These are phyloP conservation scores for Spodoptera picta DNA, from an alignment of 2,888 invertebrate genomes.

Conservation along the genomic window DNA sequence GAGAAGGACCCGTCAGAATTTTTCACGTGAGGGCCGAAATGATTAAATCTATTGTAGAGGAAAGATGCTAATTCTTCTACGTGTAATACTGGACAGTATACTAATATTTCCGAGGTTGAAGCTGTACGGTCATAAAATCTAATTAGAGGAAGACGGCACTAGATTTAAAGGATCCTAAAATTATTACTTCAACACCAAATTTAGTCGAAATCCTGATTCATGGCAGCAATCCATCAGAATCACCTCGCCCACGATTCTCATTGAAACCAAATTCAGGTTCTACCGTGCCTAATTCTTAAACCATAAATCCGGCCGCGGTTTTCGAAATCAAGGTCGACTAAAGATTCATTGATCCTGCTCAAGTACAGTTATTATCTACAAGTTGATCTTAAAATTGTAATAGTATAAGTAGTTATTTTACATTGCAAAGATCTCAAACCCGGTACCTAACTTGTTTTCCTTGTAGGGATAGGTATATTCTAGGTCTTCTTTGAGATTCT, in stretches of 20 bases:
- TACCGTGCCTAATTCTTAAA: conserved; percentile 25
- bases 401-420: conserved; percentile 46
- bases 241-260: conserved; percentile 17
- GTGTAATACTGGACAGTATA: too few species aligned
- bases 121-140: too few species aligned
- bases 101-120: too few species aligned
- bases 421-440: conserved; percentile 46
- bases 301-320: conserved; percentile 22
- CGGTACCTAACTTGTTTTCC: conserved; percentile 44
- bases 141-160: too few species aligned
- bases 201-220: not conserved
- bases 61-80: too few species aligned
- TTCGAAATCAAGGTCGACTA: conserved; percentile 35
- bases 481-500: conserved; percentile 36
- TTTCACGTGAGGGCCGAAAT: too few species aligned
- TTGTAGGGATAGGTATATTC: conserved; percentile 39
- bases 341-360: conserved; percentile 47
- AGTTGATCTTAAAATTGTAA: conserved; percentile 44
- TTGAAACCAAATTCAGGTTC: conserved; percentile 21
- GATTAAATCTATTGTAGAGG: too few species aligned
- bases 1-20: too few species aligned
- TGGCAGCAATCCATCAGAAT: conserved; percentile 18
- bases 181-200: too few species aligned
- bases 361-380: conserved; percentile 42
- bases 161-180: too few species aligned